These are phyloP conservation scores for Bellardia pandia DNA, from an alignment of 2,888 invertebrate genomes.

Conservation along the genomic window DNA sequence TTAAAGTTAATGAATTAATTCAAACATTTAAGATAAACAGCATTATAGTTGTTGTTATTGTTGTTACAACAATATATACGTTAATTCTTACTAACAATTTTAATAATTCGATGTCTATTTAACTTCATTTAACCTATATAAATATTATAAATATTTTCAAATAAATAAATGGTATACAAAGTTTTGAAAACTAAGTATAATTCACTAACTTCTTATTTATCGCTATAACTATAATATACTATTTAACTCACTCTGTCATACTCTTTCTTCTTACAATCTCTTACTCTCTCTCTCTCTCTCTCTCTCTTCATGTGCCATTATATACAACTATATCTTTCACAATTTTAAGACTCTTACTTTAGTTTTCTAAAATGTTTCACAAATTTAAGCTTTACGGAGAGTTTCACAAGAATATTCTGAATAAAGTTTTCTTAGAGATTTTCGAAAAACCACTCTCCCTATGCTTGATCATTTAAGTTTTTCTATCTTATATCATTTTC, in stretches of 20 bases:
- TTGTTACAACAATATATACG: constrained; percentile 70
- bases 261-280: constrained; percentile 68
- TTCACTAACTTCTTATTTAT: neutral
- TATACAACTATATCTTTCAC: neutral
- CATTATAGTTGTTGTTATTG: constrained; percentile 73
- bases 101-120: constrained; percentile 62
- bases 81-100: constrained; percentile 59
- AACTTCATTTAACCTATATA: constrained; percentile 6
- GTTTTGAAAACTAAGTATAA: constrained; percentile 2
- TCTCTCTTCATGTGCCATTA: constrained; percentile 47
- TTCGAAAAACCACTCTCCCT: neutral
- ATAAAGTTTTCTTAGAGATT: neutral
- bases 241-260: constrained; percentile 28
- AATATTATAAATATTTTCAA: constrained; percentile 29
- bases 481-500: neutral
- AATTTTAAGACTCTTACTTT: neutral
- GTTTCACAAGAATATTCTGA: neutral
- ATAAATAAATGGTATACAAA: constrained; percentile 17
- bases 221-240: constrained; percentile 8
- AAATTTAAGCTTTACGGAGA: neutral
- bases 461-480: neutral
- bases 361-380: neutral
- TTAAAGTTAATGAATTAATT: neutral
- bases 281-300: constrained; percentile 43
- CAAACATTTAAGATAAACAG: constrained; percentile 31